Evolutionary conservation across 2,888 invertebrate species (phyloP).

Genomic region (Caenorhabditis sp.): DNA sequence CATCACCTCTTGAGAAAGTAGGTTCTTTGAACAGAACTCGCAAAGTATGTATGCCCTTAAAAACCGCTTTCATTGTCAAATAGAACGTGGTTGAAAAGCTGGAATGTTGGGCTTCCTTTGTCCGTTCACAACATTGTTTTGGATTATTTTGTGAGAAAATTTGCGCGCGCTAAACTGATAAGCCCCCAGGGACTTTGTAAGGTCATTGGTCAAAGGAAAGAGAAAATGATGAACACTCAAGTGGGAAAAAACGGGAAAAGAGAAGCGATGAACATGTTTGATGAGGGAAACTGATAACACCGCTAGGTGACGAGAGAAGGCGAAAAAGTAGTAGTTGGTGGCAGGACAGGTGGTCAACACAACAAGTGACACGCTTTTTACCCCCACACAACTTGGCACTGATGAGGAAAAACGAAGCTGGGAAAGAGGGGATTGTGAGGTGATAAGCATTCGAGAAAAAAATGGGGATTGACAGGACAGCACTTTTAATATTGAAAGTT

Average conservation of each 20-base stretch:
- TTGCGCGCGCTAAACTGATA: background rate
- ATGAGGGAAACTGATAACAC: conserved; percentile 49
- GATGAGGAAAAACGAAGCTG: background rate
- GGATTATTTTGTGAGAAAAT: background rate
- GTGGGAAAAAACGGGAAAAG: background rate
- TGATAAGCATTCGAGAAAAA: background rate
- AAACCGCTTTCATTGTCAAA: no score
- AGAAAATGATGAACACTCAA: background rate
- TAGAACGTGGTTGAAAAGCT: no score
- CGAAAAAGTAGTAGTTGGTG: conserved; percentile 38
- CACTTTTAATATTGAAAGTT: no score
- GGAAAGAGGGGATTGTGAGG: background rate
- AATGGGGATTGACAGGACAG: no score
- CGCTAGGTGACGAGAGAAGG: conserved; percentile 36
- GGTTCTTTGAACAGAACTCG: conserved; percentile 10
- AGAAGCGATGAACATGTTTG: conserved; percentile 37
- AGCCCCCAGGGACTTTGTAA: background rate
- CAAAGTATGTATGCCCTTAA: no score
- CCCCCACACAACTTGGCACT: conserved; percentile 8
- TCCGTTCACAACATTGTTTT: no score
- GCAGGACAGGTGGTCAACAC: conserved; percentile 45
- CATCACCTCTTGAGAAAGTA: conserved; percentile 14
- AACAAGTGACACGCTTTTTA: conserved; percentile 39
- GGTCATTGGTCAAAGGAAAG: conserved; percentile 5
- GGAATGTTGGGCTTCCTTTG: no score